A percentile compares a stretch with the other conserved stretches of the same genome.
Evolutionary conservation across 2,113 vertebrate genomes (phyloP).

Genomic region (Prietella phreatophila): DNA sequence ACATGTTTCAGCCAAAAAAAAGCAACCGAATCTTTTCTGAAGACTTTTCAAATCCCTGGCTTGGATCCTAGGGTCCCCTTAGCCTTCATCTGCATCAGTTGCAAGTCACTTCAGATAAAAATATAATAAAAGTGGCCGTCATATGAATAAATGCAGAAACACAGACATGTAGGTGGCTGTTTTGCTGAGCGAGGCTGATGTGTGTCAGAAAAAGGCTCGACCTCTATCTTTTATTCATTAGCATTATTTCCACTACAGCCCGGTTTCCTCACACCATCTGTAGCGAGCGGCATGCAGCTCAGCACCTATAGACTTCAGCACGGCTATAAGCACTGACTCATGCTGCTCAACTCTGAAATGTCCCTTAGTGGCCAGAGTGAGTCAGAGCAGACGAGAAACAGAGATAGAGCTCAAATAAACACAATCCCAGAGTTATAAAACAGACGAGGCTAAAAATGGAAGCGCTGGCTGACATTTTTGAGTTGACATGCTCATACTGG

Average conservation of each 20-base stretch:
- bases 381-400: slow-evolving; percentile 43
- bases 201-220: not conserved
- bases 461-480: slow-evolving; percentile 28
- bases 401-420: slow-evolving; percentile 45
- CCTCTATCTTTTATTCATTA: slow-evolving; percentile 25
- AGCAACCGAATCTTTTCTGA: not conserved
- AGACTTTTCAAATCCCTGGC: not conserved
- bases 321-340: slow-evolving; percentile 29
- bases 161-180: not conserved
- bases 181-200: slow-evolving; percentile 2
- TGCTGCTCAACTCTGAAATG: slow-evolving; percentile 1
- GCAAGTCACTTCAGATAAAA: slow-evolving; percentile 7
- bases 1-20: not conserved
- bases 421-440: slow-evolving; percentile 33
- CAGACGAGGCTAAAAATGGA: slow-evolving; percentile 32
- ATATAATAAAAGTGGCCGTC: not conserved
- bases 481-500: slow-evolving; percentile 17
- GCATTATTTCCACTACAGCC: slow-evolving; percentile 1
- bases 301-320: not conserved
- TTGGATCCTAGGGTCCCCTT: not conserved
- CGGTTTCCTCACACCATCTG: too few relatives aligned
- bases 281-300: not conserved
- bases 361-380: slow-evolving; percentile 31
- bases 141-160: not conserved
- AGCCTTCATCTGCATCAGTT: not conserved